Percentiles rank a stretch among this genome's conserved stretches.
phyloP scores from a whole-genome alignment of 35 echinoderm and acorn worm genomes.

The Lytechinus pictus region DNA sequence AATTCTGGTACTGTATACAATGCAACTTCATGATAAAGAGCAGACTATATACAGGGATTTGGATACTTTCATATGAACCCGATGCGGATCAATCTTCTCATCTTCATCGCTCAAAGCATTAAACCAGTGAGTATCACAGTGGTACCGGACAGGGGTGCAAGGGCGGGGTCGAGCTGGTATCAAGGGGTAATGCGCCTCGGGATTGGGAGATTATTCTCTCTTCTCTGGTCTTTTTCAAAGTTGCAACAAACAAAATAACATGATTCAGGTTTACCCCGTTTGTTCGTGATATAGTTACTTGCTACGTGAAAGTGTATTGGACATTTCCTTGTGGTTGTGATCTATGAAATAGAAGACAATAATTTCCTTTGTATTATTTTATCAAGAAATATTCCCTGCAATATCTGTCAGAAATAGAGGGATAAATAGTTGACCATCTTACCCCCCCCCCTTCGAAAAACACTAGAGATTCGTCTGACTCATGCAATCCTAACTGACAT shows the following conservation, averaged over 20 bases:
- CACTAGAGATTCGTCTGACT: neutral
- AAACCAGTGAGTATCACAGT: neutral
- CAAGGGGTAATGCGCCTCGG: neutral
- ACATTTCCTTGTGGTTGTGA: too few relatives aligned
- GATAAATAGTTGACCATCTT: neutral
- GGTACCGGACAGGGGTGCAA: neutral
- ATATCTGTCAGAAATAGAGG: neutral
- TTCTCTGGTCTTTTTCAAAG: neutral
- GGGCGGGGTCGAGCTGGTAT: neutral
- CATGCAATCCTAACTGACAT: slow-evolving; percentile 1
- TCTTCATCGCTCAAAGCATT: neutral
- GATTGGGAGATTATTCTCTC: neutral
- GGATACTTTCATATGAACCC: neutral
- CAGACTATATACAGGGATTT: neutral
- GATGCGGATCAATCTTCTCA: neutral
- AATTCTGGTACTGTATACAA: too few relatives aligned
- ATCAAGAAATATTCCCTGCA: neutral
- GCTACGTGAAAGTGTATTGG: too few relatives aligned
- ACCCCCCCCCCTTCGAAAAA: neutral
- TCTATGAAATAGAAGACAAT: too few relatives aligned
- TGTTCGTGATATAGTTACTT: too few relatives aligned
- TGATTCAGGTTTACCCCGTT: neutral
- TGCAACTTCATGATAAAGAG: neutral
- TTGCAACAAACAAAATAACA: neutral
- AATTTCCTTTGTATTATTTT: neutral